phyloP scores from a whole-genome alignment of 2,797 vertebrate species.

The Ceyx erithaca region DNA sequence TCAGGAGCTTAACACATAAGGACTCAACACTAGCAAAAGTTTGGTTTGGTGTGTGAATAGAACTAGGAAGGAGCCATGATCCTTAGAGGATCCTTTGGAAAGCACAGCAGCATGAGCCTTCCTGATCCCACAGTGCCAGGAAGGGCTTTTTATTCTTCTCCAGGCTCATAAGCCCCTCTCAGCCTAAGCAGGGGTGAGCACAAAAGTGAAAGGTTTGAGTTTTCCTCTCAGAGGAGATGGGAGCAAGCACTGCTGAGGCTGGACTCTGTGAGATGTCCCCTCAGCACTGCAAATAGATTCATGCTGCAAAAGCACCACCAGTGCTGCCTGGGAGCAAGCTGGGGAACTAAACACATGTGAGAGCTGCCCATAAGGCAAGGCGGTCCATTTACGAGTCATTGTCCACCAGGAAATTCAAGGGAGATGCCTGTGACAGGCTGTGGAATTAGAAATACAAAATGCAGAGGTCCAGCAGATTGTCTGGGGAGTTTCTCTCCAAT shows the following conservation, averaged over 20 bases:
- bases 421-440: neutral
- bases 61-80: neutral
- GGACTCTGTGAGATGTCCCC: neutral
- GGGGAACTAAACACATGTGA: neutral
- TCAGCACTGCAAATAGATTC: neutral
- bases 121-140: neutral
- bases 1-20: neutral
- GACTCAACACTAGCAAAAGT: neutral
- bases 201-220: neutral
- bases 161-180: neutral
- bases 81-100: neutral
- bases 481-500: neutral
- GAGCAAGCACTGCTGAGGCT: neutral
- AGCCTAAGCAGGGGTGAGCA: neutral
- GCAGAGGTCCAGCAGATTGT: neutral
- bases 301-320: neutral
- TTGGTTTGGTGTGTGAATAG: neutral
- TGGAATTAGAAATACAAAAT: slow-evolving; percentile 7
- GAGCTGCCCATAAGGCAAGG: slow-evolving; percentile 30
- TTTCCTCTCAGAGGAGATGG: neutral
- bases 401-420: slow-evolving; percentile 47
- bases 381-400: slow-evolving; percentile 41
- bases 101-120: neutral
- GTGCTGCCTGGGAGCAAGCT: neutral
- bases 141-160: neutral